A percentile compares a stretch with the other conserved stretches of the same genome.
Conservation (phyloP, 2,797 vertebrate genomes). For the Phalanger gymnotis region DNA sequence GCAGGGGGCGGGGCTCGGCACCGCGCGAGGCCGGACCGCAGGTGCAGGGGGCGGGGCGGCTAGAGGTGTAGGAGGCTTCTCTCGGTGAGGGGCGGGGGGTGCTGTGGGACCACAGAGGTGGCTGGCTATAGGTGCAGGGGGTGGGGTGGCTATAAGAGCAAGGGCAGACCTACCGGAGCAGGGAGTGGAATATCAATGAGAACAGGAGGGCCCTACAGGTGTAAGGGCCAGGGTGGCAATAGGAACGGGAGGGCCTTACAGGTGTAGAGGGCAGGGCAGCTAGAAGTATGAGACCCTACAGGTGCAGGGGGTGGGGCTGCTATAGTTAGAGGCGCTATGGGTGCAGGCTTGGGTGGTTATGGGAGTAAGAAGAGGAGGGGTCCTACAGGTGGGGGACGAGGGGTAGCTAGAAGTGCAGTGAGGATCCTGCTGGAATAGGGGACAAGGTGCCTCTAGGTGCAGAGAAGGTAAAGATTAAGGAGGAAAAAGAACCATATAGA, state of each 20-base stretch:
- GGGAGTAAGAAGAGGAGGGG: not conserved
- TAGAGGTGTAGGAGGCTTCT: not conserved
- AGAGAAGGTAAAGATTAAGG: not conserved
- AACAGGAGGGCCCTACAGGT: not conserved
- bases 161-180: not conserved
- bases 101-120: not conserved
- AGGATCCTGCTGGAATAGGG: not conserved
- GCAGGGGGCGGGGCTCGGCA: slow-evolving; percentile 62
- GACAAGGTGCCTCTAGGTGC: not conserved
- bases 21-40: slow-evolving; percentile 29
- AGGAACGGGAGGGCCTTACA: slow-evolving; percentile 30
- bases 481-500: not conserved
- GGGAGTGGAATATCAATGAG: slow-evolving; percentile 18
- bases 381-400: slow-evolving; percentile 39
- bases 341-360: not conserved
- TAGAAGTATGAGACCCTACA: not conserved
- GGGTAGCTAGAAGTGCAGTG: not conserved
- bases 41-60: not conserved
- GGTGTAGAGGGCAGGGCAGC: slow-evolving; percentile 31
- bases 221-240: slow-evolving; percentile 19
- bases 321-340: not conserved
- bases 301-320: slow-evolving; percentile 54
- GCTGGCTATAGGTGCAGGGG: not conserved
- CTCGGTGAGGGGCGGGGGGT: not conserved
- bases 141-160: not conserved